These are phyloP conservation scores for Heliconius hewitsoni DNA, from an alignment of 1,140 invertebrate species.

Conservation along the genomic window DNA sequence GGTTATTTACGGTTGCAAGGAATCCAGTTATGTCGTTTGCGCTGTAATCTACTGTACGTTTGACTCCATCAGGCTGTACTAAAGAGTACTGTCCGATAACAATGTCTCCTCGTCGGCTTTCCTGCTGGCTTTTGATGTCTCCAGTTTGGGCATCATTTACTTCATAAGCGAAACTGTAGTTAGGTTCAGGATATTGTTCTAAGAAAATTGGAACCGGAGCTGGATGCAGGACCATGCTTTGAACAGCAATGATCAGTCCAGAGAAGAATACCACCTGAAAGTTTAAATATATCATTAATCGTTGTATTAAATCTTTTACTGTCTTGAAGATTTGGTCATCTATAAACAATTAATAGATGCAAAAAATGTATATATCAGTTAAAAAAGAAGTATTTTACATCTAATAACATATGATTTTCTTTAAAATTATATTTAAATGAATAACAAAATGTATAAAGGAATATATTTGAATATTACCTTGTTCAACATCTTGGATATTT, in stretches of 20 bases:
- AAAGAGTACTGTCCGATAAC: conserved; percentile 85
- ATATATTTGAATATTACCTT: conserved; percentile 46
- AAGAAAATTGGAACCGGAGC: conserved; percentile 49
- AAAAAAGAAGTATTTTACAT: too few species aligned
- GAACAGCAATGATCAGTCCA: conserved; percentile 54
- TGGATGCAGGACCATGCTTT: conserved; percentile 62
- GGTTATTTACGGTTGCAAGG: conserved; percentile 63
- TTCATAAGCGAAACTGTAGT: conserved; percentile 85
- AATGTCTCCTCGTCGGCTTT: conserved; percentile 82
- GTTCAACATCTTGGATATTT: conserved; percentile 51
- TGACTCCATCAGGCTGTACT: conserved; percentile 84
- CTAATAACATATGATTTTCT: neutral
- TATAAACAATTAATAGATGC: too few species aligned
- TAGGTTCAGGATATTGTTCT: conserved; percentile 50
- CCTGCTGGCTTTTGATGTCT: conserved; percentile 77
- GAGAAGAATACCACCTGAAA: conserved; percentile 59
- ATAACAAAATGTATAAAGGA: neutral
- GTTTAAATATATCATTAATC: neutral
- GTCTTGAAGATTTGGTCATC: too few species aligned
- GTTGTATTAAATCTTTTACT: too few species aligned
- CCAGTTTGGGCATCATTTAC: conserved; percentile 83
- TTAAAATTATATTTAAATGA: neutral
- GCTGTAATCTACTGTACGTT: conserved; percentile 85
- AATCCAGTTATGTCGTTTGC: conserved; percentile 70
- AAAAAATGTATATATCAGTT: too few species aligned